Percentiles rank a stretch among this genome's conserved stretches.
These are phyloP conservation scores for Cossypha polioptera DNA, from an alignment of 2,797 vertebrate genomes.

Conservation along the genomic window DNA sequence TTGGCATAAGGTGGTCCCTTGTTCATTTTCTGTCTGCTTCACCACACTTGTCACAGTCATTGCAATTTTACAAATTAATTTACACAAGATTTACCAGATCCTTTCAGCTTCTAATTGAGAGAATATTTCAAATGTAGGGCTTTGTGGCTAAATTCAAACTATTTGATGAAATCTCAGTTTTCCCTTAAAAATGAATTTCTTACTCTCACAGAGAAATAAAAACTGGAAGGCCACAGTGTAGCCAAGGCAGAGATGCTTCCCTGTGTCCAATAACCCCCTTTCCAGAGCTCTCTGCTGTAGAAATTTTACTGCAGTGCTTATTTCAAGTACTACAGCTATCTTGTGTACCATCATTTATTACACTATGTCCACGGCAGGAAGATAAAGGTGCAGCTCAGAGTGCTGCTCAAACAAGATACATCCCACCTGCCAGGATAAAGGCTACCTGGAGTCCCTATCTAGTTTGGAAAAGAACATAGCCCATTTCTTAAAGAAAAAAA, in stretches of 20 bases:
- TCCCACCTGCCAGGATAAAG: background rate
- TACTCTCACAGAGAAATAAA: background rate
- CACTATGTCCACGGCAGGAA: background rate
- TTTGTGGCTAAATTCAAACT: background rate
- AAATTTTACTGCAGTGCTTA: background rate
- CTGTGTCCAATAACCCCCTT: background rate
- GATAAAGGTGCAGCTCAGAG: background rate
- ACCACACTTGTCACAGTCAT: background rate
- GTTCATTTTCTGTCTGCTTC: background rate
- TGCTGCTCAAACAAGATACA: background rate
- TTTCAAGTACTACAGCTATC: background rate
- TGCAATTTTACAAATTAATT: background rate
- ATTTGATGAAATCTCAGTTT: background rate
- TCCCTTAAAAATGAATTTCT: background rate
- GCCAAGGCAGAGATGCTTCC: background rate
- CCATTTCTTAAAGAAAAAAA: background rate
- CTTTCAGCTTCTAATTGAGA: background rate
- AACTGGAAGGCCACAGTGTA: background rate
- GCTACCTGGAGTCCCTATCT: background rate
- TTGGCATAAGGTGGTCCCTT: background rate
- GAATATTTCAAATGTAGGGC: background rate
- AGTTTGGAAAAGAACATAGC: background rate
- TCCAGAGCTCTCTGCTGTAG: background rate
- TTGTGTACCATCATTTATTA: background rate
- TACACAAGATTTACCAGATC: background rate